Base-by-base conservation (phyloP, 2,888 invertebrate genomes). In the Xestia ashworthii region DNA sequence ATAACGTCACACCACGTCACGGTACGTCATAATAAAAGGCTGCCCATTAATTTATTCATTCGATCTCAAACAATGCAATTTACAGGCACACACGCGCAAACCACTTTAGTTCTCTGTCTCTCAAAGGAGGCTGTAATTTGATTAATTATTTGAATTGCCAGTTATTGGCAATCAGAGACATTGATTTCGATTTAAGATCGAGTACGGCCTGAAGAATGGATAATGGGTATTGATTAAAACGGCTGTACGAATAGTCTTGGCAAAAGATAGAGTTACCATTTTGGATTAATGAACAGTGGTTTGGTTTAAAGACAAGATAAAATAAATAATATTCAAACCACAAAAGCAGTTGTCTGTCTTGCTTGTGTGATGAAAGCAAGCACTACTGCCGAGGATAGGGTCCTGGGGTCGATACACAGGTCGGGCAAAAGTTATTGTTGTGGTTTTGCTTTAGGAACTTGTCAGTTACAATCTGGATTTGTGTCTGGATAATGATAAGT, bases 21-120 rank as follows among this genome's bases (percentile, higher is more conserved):
- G 69, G 32, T 1, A 60, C 72, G 71, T 74, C 80, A 83, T 82
- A 82, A 85, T 84, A 79, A 78, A 78, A 82, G 32, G 38, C 44
- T 71, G 11, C 46, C 53, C 64, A 55, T 69, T 82, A 78, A 79
- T 73, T 79, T 82, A 85, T 80, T 81, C 66, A 80, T 82, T 80
- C 65, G 44, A 25, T 73, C 55, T 25, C 66, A 71, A 75, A 81
- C 74, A 81, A 80, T 74, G 65, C 75, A 81, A 80, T 78, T 78
- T 76, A 76, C 76, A 74, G 8, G 16, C 67, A 67, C 48, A 16
- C 32, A 53, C 41, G 41, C 38, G 25, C 48, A 8, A n/a, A 14
- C 25, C 62, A 19, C 38, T 69, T 74, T 46, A 32, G 75, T 70
- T 79, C 60, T 46, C 38, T 55, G 44, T 12, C 16, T n/a, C 9